Conservation (phyloP, 1,140 invertebrate species). For the Gryllus bimaculatus region DNA sequence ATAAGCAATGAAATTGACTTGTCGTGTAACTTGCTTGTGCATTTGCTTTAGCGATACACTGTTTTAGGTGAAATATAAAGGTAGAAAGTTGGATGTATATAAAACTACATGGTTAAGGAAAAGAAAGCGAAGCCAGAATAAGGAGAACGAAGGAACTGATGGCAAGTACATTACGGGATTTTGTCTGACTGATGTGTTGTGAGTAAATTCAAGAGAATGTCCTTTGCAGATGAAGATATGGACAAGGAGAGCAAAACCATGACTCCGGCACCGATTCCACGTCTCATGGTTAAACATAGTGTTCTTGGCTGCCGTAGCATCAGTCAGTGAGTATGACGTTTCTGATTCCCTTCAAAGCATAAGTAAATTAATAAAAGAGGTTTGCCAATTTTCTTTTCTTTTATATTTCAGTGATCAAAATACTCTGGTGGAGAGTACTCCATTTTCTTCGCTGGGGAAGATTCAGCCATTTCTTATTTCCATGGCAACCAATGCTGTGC, state of each 20-base stretch:
- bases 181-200: no score
- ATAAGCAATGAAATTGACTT: background rate
- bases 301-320: conserved; percentile 56
- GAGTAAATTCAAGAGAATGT: no score
- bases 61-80: conserved; percentile 56
- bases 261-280: conserved; percentile 35
- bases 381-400: background rate
- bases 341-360: background rate
- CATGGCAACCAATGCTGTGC: conserved; percentile 76
- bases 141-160: conserved; percentile 32
- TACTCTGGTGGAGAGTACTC: conserved; percentile 76
- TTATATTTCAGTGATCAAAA: conserved; percentile 64
- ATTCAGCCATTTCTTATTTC: conserved; percentile 85
- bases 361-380: background rate
- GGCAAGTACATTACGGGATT: conserved; percentile 15
- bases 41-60: background rate
- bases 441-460: conserved; percentile 77
- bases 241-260: conserved; percentile 45
- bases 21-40: background rate
- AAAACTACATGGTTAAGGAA: conserved; percentile 75
- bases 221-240: conserved; percentile 34
- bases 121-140: conserved; percentile 47
- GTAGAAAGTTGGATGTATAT: conserved; percentile 76
- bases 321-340: conserved; percentile 47
- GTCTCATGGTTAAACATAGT: conserved; percentile 56